A percentile compares a stretch with the other conserved stretches of the same genome.
These are phyloP conservation scores for Rhodinocichla rosea DNA, from an alignment of 2,113 vertebrate genomes.

Conservation along the genomic window DNA sequence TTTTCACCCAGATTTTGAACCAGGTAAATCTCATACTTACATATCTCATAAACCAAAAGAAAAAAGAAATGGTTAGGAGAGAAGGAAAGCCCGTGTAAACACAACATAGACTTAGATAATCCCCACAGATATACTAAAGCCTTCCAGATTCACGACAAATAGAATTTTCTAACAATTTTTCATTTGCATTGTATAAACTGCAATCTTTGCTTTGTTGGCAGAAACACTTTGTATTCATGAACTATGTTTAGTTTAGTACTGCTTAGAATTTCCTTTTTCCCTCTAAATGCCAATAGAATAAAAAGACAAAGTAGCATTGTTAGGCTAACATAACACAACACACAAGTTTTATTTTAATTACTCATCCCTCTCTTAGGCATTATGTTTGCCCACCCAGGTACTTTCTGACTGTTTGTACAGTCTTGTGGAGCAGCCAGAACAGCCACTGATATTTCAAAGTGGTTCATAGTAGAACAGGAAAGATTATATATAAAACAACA, in stretches of 20 bases:
- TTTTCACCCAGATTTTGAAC: background rate
- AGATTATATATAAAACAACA: background rate
- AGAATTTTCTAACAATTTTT: constrained; percentile 25
- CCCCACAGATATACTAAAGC: background rate
- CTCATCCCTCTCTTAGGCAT: background rate
- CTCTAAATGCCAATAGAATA: constrained; percentile 27
- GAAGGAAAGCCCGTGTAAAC: background rate
- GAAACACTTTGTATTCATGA: constrained; percentile 37
- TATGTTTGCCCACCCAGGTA: background rate
- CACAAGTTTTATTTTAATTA: constrained; percentile 39
- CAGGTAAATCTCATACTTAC: background rate
- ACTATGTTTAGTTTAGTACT: constrained; percentile 16
- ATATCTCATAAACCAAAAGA: background rate
- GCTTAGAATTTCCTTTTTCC: constrained; percentile 23
- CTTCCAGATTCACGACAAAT: constrained; percentile 7
- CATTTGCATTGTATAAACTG: constrained; percentile 42
- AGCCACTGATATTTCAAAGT: background rate
- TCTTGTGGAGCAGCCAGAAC: background rate
- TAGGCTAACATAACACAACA: constrained; percentile 37
- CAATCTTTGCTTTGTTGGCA: constrained; percentile 41
- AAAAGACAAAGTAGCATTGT: constrained; percentile 37
- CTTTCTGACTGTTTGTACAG: background rate
- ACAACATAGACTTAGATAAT: background rate
- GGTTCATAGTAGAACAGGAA: background rate
- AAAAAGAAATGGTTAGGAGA: rapidly evolving